Conservation (phyloP, 2,797 vertebrate species). For the Numenius phaeopus region DNA sequence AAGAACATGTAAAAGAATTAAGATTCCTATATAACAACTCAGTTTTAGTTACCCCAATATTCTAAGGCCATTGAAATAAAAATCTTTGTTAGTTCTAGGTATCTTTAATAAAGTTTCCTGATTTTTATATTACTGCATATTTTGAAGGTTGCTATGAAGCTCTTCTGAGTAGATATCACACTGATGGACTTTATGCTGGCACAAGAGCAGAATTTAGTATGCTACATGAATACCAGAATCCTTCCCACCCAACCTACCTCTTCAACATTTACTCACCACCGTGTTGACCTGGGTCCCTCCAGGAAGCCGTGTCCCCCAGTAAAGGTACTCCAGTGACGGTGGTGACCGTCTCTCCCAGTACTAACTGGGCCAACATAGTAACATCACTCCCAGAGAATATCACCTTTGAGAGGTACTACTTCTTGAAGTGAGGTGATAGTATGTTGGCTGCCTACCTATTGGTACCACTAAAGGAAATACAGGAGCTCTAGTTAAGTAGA, state of each 20-base stretch:
- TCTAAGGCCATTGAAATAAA: slow-evolving; percentile 49
- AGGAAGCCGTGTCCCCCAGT: slow-evolving; percentile 69
- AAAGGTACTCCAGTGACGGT: slow-evolving; percentile 68
- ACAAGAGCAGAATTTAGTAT: slow-evolving; percentile 36
- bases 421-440: slow-evolving; percentile 70
- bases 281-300: slow-evolving; percentile 65
- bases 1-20: slow-evolving; percentile 81
- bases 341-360: slow-evolving; percentile 41
- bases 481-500: slow-evolving; percentile 32
- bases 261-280: slow-evolving; percentile 76
- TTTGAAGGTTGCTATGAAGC: slow-evolving; percentile 14
- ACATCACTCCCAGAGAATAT: slow-evolving; percentile 69
- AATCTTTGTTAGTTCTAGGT: slow-evolving; percentile 21
- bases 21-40: slow-evolving; percentile 62
- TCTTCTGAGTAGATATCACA: neutral
- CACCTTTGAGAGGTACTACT: slow-evolving; percentile 54
- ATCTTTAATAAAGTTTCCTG: slow-evolving; percentile 35
- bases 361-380: slow-evolving; percentile 66
- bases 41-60: slow-evolving; percentile 48
- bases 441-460: slow-evolving; percentile 63
- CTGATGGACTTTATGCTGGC: slow-evolving; percentile 6
- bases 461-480: neutral
- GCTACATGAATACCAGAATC: slow-evolving; percentile 53
- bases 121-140: slow-evolving; percentile 25
- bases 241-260: slow-evolving; percentile 76